Evolutionary conservation across 2,113 vertebrate genomes (phyloP).

Genomic region (Corynorhinus townsendii): DNA sequence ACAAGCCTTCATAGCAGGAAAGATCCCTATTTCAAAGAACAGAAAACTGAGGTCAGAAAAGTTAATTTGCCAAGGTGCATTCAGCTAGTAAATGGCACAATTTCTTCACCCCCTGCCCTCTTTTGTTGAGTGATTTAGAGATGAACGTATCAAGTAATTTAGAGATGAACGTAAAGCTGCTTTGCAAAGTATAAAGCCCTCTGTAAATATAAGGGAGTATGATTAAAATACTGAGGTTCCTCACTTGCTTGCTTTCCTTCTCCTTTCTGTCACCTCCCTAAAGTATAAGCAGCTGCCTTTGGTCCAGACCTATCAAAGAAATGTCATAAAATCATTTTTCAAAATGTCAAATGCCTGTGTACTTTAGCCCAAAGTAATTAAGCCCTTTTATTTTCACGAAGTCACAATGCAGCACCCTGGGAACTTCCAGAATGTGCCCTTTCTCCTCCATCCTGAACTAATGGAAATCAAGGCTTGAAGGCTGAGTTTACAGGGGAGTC

Average conservation of each 20-base stretch:
- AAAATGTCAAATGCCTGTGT: slow-evolving; percentile 70
- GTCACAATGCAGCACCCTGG: slow-evolving; percentile 41
- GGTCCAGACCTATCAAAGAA: slow-evolving; percentile 55
- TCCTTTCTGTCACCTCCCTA: slow-evolving; percentile 18
- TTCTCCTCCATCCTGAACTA: slow-evolving; percentile 57
- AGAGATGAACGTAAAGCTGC: slow-evolving; percentile 16
- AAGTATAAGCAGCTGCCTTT: slow-evolving; percentile 47
- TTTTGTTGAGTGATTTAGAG: background rate
- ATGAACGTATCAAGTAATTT: slow-evolving; percentile 43
- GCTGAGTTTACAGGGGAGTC: slow-evolving; percentile 6
- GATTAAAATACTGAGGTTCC: background rate
- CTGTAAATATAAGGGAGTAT: background rate
- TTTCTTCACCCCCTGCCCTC: background rate
- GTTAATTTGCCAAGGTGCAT: slow-evolving; percentile 19
- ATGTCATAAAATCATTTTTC: slow-evolving; percentile 72
- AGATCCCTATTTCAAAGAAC: background rate
- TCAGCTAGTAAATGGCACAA: background rate
- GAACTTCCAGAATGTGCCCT: slow-evolving; percentile 47
- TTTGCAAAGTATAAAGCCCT: background rate
- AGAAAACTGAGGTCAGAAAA: slow-evolving; percentile 14
- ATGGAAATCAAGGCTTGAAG: slow-evolving; percentile 62
- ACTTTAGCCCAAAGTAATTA: slow-evolving; percentile 66
- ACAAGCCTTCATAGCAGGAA: background rate
- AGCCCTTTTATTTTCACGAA: slow-evolving; percentile 63
- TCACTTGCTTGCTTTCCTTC: background rate